Conservation (phyloP, 2,113 vertebrate genomes). For the Tiliqua scincoides region DNA sequence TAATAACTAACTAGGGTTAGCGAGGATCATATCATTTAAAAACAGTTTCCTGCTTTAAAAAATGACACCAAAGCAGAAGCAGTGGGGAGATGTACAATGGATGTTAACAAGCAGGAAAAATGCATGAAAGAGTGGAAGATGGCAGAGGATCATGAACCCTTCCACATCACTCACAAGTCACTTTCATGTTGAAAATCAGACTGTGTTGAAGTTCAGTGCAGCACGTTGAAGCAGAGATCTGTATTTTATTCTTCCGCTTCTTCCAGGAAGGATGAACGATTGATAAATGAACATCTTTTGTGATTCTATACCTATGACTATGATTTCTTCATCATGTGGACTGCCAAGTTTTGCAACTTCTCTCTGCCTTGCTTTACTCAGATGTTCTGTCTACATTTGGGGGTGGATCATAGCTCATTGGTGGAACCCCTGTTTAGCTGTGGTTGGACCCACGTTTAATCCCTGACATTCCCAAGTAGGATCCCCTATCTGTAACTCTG, state of each 20-base stretch:
- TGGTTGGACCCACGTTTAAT: no score
- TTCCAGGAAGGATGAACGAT: not conserved
- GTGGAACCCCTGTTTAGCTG: no score
- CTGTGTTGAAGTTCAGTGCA: not conserved
- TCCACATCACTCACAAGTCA: not conserved
- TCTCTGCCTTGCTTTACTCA: not conserved
- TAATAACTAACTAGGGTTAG: no score
- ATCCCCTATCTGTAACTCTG: no score
- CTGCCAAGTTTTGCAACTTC: not conserved
- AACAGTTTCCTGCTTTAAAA: no score
- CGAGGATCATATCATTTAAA: not conserved
- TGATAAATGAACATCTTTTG: not conserved
- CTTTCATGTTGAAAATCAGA: not conserved
- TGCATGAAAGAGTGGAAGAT: not conserved
- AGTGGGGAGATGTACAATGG: not conserved
- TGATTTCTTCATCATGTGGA: not conserved
- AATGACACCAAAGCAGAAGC: not conserved
- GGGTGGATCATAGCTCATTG: no score
- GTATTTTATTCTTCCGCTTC: not conserved
- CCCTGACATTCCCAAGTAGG: no score
- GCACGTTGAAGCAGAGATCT: not conserved
- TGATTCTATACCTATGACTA: no score
- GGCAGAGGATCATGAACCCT: not conserved
- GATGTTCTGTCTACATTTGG: not conserved
- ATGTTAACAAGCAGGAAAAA: not conserved